Evolutionary conservation across 2,113 vertebrate genomes (phyloP).

Genomic region (Phocoena phocoena): DNA sequence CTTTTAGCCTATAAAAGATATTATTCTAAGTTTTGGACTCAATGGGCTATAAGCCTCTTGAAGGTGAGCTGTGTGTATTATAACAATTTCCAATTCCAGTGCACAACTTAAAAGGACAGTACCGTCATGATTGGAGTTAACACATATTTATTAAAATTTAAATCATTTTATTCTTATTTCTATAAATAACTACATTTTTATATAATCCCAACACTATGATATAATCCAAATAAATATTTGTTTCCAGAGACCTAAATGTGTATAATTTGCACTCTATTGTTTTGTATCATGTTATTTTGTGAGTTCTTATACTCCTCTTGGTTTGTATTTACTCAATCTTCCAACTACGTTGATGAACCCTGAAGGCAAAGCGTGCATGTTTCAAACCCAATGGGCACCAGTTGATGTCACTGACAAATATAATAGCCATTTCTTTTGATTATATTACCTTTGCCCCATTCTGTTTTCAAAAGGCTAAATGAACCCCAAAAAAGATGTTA

Average conservation of each 20-base stretch:
- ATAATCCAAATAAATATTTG: background rate
- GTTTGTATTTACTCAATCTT: background rate
- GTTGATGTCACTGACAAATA: background rate
- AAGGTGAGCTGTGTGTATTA: background rate
- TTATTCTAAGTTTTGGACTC: background rate
- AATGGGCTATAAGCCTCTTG: background rate
- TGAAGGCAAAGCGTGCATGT: background rate
- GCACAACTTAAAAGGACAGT: background rate
- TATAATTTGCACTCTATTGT: background rate
- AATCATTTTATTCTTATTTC: background rate
- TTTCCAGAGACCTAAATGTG: background rate
- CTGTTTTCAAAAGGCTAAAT: constrained; percentile 4
- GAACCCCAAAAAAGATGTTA: background rate
- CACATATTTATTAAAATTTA: background rate
- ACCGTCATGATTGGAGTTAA: background rate
- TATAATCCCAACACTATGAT: background rate
- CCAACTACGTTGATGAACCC: background rate
- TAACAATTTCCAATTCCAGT: background rate
- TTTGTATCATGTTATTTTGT: background rate
- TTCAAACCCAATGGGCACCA: background rate
- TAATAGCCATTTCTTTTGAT: background rate
- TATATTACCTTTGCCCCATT: background rate
- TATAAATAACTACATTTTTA: background rate
- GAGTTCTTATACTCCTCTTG: background rate
- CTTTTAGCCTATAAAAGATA: background rate